Base-by-base conservation (phyloP, 2,113 vertebrate genomes). In the Charadrius vociferus region DNA sequence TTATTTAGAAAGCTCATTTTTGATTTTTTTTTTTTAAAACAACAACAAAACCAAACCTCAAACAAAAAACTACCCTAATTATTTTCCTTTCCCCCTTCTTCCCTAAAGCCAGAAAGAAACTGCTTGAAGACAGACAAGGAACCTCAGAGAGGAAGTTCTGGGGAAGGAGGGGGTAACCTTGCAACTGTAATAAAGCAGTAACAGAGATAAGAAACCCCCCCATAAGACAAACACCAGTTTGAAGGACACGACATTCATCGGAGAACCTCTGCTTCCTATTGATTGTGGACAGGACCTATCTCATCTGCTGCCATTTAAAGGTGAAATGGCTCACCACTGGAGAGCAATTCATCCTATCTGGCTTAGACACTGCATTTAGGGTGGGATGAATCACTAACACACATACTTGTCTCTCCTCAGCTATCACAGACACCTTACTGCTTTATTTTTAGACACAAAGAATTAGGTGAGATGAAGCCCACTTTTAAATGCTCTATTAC, bases 211-310 rank as follows among this genome's bases (percentile, higher is more conserved):
- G 17, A n/a, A 34, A 88, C 71, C 4, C 8, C 8, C 36, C 14
- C 1, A 0, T 45, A 47, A 58, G 23, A 63, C 22, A 66, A 39
- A 3, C 30, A 56, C 45, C 55, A 0, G 0, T 72, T 39, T 41
- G 63, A 88, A 91, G 59, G 55, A 27, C 32, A 41, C 7, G 53
- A 20, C 6, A 41, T 43, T 39, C 26, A 32, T 0, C 1, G 56
- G 16, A 79, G n/a, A 91, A 85, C 3, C n/a, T 39, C 27, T 59
- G 20, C 16, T 72, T 82, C 78, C 45, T 34, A 45, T 3, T 52
- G 84, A 61, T 3, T 39, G 36, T n/a, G 37, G 66, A 41, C 85
- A 82, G 47, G 32, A 59, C 8, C 10, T 39, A 36, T 20, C n/a
- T 61, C 77, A 79, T 24, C 43, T 79, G 55, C 62, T 82, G 70